phyloP scores from a whole-genome alignment of 2,797 vertebrate genomes.

The Muscicapa striata region DNA sequence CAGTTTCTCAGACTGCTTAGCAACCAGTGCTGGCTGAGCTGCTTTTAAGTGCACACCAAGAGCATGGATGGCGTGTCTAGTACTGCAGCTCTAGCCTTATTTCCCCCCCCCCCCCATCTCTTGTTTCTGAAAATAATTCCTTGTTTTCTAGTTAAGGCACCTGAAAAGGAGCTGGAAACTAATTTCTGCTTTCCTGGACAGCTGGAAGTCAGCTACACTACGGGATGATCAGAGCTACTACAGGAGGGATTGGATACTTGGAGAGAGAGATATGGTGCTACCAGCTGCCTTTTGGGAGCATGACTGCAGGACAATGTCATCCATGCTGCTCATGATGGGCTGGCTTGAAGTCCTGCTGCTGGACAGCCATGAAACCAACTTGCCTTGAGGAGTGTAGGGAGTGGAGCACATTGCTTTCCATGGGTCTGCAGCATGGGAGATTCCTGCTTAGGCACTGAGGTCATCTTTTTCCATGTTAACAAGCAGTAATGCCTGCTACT shows the following conservation, averaged over 20 bases:
- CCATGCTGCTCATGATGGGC: neutral
- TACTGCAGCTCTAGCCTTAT: neutral
- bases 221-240: neutral
- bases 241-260: neutral
- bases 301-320: neutral
- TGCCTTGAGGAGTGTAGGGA: neutral
- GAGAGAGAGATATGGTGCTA: neutral
- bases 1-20: slow-evolving; percentile 69
- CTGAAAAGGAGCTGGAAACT: neutral
- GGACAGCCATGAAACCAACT: neutral
- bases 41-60: neutral
- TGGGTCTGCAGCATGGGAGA: neutral
- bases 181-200: slow-evolving; percentile 22
- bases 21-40: slow-evolving; percentile 51
- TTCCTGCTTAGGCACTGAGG: neutral
- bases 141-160: slow-evolving; percentile 50
- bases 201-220: neutral
- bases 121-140: slow-evolving; percentile 34
- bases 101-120: neutral
- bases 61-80: neutral
- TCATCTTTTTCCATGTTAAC: neutral
- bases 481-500: neutral
- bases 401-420: neutral
- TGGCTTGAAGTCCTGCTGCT: neutral
- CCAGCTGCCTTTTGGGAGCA: neutral